Conservation (phyloP, 2,113 vertebrate genomes). For the Telmatochromis sp. region DNA sequence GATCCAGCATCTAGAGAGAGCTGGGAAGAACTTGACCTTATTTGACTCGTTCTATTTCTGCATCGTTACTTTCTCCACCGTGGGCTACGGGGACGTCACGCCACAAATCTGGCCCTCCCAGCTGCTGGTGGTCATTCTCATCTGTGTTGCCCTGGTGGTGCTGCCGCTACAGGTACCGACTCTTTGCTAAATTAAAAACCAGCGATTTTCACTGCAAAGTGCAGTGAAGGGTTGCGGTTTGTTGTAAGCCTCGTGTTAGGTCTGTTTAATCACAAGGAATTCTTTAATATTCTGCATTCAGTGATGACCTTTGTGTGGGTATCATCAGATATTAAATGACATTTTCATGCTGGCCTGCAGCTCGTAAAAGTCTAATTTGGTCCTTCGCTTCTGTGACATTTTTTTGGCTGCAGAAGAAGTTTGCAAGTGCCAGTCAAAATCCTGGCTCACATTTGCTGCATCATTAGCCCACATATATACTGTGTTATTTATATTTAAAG, state of each 20-base stretch:
- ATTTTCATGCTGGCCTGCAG: background rate
- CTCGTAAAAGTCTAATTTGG: background rate
- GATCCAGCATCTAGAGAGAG: slow-evolving; percentile 94
- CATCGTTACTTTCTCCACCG: slow-evolving; percentile 98
- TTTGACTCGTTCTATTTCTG: slow-evolving; percentile 98
- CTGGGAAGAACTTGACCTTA: slow-evolving; percentile 83
- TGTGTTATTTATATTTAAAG: background rate
- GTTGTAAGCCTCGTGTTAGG: background rate
- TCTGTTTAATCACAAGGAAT: background rate
- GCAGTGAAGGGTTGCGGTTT: background rate
- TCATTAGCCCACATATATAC: background rate
- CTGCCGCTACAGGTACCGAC: slow-evolving; percentile 86
- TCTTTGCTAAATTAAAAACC: background rate
- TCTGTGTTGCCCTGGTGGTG: slow-evolving; percentile 93
- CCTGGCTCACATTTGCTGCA: background rate
- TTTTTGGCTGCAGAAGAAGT: background rate
- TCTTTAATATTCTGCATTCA: background rate
- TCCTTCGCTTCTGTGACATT: background rate
- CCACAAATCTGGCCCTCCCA: slow-evolving; percentile 97
- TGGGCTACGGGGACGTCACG: slow-evolving; percentile 94
- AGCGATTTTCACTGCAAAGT: background rate
- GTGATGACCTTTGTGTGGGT: background rate
- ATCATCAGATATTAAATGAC: background rate
- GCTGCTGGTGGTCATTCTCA: slow-evolving; percentile 96
- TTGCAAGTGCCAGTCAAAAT: background rate